Evolutionary conservation across 2,113 vertebrate species (phyloP).

Genomic region (Uria aalge): DNA sequence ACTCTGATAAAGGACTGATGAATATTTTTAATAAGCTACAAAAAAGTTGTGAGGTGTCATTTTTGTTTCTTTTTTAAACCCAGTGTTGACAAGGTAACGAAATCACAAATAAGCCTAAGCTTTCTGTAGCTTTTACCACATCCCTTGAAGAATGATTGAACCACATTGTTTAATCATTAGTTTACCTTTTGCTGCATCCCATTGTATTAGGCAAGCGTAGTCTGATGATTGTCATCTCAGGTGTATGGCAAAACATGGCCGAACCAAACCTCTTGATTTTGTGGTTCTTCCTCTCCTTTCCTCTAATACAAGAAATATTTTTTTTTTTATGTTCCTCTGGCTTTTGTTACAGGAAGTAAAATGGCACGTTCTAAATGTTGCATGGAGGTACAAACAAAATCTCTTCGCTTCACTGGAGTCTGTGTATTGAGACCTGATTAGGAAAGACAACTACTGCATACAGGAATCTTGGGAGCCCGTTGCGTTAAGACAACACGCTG

Average conservation of each 20-base stretch:
- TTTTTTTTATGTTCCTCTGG: background rate
- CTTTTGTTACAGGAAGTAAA: background rate
- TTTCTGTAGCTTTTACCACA: background rate
- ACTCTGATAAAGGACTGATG: background rate
- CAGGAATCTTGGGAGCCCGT: background rate
- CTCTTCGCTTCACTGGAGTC: background rate
- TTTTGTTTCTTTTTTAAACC: background rate
- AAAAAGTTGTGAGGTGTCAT: background rate
- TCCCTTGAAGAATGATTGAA: background rate
- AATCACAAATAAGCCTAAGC: background rate
- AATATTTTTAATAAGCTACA: background rate
- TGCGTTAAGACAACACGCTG: background rate
- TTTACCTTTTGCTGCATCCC: background rate
- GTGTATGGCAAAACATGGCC: background rate
- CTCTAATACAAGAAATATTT: background rate
- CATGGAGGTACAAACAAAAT: background rate
- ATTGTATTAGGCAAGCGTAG: background rate
- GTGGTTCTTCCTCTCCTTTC: background rate
- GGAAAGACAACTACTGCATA: background rate
- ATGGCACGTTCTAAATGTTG: background rate
- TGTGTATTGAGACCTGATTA: background rate
- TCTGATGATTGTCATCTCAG: background rate
- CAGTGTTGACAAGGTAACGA: background rate
- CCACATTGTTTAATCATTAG: background rate
- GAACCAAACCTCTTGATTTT: background rate